Evolutionary conservation across 2,888 invertebrate genomes (phyloP).

Genomic region (Neocrepidodera transversa): DNA sequence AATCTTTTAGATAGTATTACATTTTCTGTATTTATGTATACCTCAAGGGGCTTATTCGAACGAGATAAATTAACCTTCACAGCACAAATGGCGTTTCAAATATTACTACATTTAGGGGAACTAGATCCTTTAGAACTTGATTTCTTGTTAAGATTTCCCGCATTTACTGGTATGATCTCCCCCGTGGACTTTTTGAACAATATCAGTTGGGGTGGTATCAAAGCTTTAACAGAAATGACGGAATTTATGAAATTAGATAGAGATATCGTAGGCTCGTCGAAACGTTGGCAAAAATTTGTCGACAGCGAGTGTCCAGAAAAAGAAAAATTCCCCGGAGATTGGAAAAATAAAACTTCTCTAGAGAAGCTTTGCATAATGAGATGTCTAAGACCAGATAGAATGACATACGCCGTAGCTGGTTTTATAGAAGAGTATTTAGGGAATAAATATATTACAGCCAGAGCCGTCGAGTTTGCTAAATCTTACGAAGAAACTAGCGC

Average conservation of each 20-base stretch:
- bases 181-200: slow-evolving; percentile 86
- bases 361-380: slow-evolving; percentile 93
- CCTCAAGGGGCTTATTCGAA: slow-evolving; percentile 89
- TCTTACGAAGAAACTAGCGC: slow-evolving; percentile 87
- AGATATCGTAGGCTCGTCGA: slow-evolving; percentile 89
- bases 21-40: slow-evolving; percentile 85
- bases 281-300: slow-evolving; percentile 91
- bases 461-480: slow-evolving; percentile 81
- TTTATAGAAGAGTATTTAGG: slow-evolving; percentile 93
- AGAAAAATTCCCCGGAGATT: slow-evolving; percentile 94
- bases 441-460: slow-evolving; percentile 78
- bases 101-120: slow-evolving; percentile 69
- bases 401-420: slow-evolving; percentile 89
- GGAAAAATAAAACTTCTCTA: slow-evolving; percentile 88
- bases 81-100: slow-evolving; percentile 78
- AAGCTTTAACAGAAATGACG: slow-evolving; percentile 76
- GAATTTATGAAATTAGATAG: slow-evolving; percentile 86
- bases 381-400: slow-evolving; percentile 88
- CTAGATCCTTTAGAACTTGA: slow-evolving; percentile 81
- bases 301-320: slow-evolving; percentile 93
- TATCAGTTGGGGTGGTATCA: slow-evolving; percentile 89
- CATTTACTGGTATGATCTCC: slow-evolving; percentile 73
- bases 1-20: slow-evolving; percentile 89
- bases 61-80: slow-evolving; percentile 90
- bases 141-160: slow-evolving; percentile 86